Evolutionary conservation across 2,113 vertebrate genomes (phyloP).

Genomic region (Scolopax mira): DNA sequence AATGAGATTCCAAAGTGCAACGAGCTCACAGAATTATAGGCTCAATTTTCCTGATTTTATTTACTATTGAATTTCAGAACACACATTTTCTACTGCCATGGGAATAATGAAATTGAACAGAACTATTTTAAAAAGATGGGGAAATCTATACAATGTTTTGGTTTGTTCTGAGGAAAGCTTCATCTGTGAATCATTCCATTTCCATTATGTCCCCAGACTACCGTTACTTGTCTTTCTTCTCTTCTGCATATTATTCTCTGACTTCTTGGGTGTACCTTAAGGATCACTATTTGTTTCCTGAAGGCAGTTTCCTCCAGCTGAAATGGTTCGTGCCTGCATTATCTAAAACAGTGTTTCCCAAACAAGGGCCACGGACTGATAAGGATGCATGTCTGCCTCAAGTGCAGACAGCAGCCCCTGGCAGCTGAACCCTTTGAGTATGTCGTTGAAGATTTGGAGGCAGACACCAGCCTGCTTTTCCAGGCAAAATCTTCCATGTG

Average conservation of each 20-base stretch:
- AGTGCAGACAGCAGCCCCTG: neutral
- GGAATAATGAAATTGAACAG: neutral
- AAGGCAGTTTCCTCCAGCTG: neutral
- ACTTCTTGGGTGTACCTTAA: neutral
- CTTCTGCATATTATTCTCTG: neutral
- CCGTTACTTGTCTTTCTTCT: neutral
- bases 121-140: neutral
- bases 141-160: neutral
- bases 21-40: neutral
- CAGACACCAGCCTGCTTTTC: neutral
- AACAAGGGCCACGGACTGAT: neutral
- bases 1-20: neutral
- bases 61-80: conserved; percentile 1
- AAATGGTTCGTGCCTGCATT: neutral
- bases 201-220: neutral
- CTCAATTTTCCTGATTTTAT: neutral
- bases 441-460: neutral
- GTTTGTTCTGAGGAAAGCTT: neutral
- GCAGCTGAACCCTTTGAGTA: neutral
- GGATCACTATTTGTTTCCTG: neutral
- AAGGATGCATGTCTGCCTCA: neutral
- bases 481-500: neutral
- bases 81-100: neutral
- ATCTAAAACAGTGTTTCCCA: neutral
- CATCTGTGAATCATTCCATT: neutral